Percentiles rank a stretch among this genome's conserved stretches.
phyloP scores from a whole-genome alignment of 2,797 vertebrate species.

The Erpetoichthys calabaricus region DNA sequence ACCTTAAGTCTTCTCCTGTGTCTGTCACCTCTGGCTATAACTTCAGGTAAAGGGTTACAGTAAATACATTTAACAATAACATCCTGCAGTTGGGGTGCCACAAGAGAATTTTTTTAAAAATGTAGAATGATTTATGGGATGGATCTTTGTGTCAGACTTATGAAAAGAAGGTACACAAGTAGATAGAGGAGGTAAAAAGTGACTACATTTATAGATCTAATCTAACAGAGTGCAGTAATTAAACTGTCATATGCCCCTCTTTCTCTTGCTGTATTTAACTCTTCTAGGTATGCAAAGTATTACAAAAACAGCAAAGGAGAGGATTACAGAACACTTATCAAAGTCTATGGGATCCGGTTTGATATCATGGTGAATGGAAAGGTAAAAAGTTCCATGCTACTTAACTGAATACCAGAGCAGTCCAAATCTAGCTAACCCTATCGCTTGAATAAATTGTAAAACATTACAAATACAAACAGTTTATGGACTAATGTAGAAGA shows the following conservation, averaged over 20 bases:
- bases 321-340: conserved; percentile 68
- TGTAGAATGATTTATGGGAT: too few relatives aligned
- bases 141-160: too few relatives aligned
- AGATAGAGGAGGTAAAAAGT: too few relatives aligned
- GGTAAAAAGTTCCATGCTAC: conserved; percentile 39
- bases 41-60: conserved; percentile 61
- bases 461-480: background rate
- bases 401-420: background rate
- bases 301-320: conserved; percentile 59
- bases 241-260: too few relatives aligned
- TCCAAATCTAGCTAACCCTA: background rate
- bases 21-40: conserved; percentile 79
- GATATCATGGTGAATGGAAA: conserved; percentile 85
- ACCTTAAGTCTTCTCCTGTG: conserved; percentile 46
- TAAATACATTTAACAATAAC: too few relatives aligned
- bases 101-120: too few relatives aligned
- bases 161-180: too few relatives aligned
- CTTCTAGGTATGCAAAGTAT: conserved; percentile 71
- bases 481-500: background rate
- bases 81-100: too few relatives aligned
- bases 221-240: too few relatives aligned
- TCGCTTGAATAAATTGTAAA: background rate
- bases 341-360: conserved; percentile 89
- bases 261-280: too few relatives aligned
- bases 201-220: too few relatives aligned